Evolutionary conservation across 2,888 invertebrate species (phyloP).

Genomic region (Drosophila neonasuta): DNA sequence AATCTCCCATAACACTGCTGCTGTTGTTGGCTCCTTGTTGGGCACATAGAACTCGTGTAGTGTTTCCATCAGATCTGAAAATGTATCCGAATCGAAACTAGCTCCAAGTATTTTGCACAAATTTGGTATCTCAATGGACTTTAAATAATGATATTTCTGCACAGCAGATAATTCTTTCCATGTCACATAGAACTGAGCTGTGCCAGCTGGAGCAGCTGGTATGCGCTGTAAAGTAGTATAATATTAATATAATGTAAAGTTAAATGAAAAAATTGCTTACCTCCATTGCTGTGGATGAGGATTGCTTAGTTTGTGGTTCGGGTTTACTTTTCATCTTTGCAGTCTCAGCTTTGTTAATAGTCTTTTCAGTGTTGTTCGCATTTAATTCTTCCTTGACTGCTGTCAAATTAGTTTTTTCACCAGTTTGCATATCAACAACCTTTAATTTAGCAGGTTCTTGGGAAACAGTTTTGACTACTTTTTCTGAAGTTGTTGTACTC

Average conservation of each 20-base stretch:
- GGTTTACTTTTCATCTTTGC: neutral
- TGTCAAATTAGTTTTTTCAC: slow-evolving; percentile 7
- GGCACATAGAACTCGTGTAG: slow-evolving; percentile 76
- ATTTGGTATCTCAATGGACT: slow-evolving; percentile 74
- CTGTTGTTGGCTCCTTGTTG: slow-evolving; percentile 68
- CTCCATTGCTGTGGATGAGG: slow-evolving; percentile 22
- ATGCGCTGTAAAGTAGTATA: slow-evolving; percentile 56
- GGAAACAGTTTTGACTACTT: slow-evolving; percentile 10
- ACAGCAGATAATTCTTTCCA: slow-evolving; percentile 79
- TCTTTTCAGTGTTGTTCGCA: neutral
- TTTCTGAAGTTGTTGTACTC: slow-evolving; percentile 6
- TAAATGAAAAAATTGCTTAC: slow-evolving; percentile 9
- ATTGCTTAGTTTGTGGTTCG: slow-evolving; percentile 8
- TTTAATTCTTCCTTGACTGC: neutral
- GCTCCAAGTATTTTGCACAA: slow-evolving; percentile 81
- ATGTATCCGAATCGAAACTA: slow-evolving; percentile 79
- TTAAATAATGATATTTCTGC: slow-evolving; percentile 80
- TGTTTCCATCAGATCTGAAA: slow-evolving; percentile 73
- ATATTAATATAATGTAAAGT: neutral
- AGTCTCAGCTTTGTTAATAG: neutral
- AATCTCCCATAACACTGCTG: slow-evolving; percentile 74
- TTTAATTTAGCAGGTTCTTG: neutral
- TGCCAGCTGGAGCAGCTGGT: slow-evolving; percentile 74
- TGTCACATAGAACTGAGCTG: slow-evolving; percentile 80
- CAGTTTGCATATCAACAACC: neutral